Evolutionary conservation across 2,888 invertebrate species (phyloP), one percentile per base, ranked within the genome.

Genomic region (Myathropa florea): DNA sequence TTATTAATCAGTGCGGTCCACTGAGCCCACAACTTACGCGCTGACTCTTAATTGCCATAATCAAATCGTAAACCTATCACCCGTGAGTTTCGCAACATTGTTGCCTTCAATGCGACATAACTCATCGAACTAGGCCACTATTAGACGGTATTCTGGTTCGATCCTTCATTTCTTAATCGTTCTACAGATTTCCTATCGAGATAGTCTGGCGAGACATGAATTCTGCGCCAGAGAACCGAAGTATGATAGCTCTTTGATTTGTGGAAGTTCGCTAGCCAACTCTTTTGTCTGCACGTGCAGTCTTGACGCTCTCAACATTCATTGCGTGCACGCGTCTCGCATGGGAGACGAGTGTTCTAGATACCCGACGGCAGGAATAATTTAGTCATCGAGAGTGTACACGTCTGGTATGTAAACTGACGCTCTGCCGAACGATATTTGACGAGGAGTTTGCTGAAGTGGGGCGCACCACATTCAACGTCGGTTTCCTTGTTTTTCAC

Each of bases 231-330:
- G 28, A 28, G 3, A 28, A 28, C 4, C 28, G 28, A 28, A n/a
- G n/a, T n/a, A 36, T 14, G 4, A 39, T n/a, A 39, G 0, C 3
- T 46, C 46, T 18, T 18, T 18, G 18, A 46, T 46, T 18, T 18
- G 46, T 46, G 46, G 46, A n/a, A 64, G 75, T 76, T 76, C 39
- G 65, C 65, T 59, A 28, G 28, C 30, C 75, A 76, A 67, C 65
- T 76, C 75, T 76, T 76, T 67, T 76, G 65, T 75, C 21, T 76
- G 33, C 28, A 9, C 36, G 24, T 23, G 61, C 33, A 18, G 46
- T 18, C 0, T 18, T 46, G 46, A 46, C 46, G 46, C 7, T 18
- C 21, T 9, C 12, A 14, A 53, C 53, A 53, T 21, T 28, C 18
- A 53, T 67, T 67, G 67, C 67, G 46, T 18, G 67, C 12, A 67